Evolutionary conservation across 2,113 vertebrate genomes (phyloP).

Genomic region (Helogale parvula): DNA sequence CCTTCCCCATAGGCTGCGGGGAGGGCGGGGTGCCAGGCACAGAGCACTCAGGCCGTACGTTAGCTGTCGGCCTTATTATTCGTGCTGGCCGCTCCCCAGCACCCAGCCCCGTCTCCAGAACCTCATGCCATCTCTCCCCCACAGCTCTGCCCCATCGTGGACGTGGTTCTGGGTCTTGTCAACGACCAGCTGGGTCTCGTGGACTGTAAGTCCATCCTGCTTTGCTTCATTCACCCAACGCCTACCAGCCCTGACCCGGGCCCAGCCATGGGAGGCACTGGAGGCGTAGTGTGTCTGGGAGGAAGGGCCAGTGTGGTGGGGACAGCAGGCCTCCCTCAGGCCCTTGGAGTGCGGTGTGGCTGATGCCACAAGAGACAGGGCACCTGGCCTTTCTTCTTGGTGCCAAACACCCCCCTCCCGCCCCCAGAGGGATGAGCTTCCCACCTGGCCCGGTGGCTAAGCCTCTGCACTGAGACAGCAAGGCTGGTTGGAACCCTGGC

Average conservation of each 20-base stretch:
- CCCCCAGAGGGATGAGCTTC: background rate
- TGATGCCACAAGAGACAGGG: background rate
- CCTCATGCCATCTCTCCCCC: accelerated
- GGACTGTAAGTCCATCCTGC: constrained; percentile 77
- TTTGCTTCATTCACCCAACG: background rate
- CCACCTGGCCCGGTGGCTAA: background rate
- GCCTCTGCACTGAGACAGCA: background rate
- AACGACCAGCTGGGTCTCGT: constrained; percentile 80
- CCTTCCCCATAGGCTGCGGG: background rate
- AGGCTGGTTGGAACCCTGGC: background rate
- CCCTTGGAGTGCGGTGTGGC: background rate
- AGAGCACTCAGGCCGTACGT: background rate
- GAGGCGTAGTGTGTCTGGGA: background rate
- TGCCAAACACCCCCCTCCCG: too few relatives aligned
- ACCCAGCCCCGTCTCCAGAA: accelerated
- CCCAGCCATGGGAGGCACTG: too few relatives aligned
- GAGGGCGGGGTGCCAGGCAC: background rate
- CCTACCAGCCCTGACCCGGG: background rate
- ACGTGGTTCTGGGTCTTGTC: constrained; percentile 71
- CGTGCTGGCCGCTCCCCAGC: accelerated
- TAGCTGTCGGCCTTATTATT: accelerated
- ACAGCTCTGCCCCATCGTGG: constrained; percentile 82
- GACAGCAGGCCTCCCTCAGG: accelerated
- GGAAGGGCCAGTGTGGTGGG: background rate
- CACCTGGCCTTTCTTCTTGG: background rate